These are phyloP conservation scores for Drosophila ogumai DNA, from an alignment of 1,140 invertebrate species.

Conservation along the genomic window DNA sequence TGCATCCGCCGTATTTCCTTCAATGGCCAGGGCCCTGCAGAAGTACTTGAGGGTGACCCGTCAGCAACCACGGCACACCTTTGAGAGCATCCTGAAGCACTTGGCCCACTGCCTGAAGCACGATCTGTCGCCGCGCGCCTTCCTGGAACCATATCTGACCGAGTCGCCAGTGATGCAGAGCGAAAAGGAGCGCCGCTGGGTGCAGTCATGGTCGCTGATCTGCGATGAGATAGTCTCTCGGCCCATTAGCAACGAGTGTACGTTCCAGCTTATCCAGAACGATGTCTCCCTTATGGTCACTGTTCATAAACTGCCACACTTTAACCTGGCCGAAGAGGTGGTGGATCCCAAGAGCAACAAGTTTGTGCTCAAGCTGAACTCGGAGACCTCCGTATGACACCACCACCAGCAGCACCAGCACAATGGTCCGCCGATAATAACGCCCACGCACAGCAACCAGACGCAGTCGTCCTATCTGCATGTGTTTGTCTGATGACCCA, in stretches of 20 bases:
- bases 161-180: constrained; percentile 92
- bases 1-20: constrained; percentile 98
- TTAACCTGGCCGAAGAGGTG: constrained; percentile 97
- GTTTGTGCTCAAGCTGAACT: constrained; percentile 97
- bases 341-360: constrained; percentile 97
- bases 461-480: constrained; percentile 82
- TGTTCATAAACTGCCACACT: constrained; percentile 94
- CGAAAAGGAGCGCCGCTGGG: constrained; percentile 90
- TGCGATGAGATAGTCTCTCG: constrained; percentile 95
- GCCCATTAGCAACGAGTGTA: constrained; percentile 91
- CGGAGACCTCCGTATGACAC: constrained; percentile 97
- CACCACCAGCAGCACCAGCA: constrained; percentile 35
- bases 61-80: constrained; percentile 97
- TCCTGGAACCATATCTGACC: constrained; percentile 94
- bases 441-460: constrained; percentile 80
- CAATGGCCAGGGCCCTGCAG: constrained; percentile 96
- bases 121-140: constrained; percentile 96
- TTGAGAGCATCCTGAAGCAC: constrained; percentile 95
- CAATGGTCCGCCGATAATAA: constrained; percentile 58
- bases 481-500: constrained; percentile 71
- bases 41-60: constrained; percentile 98
- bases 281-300: constrained; percentile 96
- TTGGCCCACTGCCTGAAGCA: constrained; percentile 95
- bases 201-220: constrained; percentile 96
- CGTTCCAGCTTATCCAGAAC: constrained; percentile 96